These are phyloP conservation scores for Montipora efflorescens DNA, from an alignment of 64 coral and sea anemone genomes.

Conservation along the genomic window DNA sequence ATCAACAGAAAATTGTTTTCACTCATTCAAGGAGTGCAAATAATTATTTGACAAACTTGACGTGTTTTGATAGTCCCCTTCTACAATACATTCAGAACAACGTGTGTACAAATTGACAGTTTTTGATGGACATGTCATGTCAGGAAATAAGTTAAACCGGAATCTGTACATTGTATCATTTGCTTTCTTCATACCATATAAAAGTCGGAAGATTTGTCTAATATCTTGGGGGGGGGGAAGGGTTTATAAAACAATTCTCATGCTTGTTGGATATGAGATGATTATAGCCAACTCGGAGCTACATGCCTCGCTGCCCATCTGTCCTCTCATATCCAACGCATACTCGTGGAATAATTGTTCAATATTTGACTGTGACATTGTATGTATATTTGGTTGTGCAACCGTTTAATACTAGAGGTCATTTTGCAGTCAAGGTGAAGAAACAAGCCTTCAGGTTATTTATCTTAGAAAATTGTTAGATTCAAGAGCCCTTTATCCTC, in stretches of 20 bases:
- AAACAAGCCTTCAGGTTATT: no score
- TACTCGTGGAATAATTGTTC: no score
- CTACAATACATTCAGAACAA: neutral
- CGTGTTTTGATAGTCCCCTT: neutral
- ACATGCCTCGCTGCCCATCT: neutral
- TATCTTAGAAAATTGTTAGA: no score
- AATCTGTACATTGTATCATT: constrained; percentile 21
- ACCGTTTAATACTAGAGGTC: no score
- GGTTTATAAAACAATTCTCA: neutral
- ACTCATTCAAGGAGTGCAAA: neutral
- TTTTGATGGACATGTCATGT: constrained; percentile 21
- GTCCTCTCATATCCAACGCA: neutral
- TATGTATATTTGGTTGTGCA: no score
- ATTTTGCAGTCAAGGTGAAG: no score
- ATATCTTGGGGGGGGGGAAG: neutral
- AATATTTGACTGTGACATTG: no score
- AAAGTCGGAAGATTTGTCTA: neutral
- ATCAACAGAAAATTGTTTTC: neutral
- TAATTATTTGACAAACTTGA: neutral
- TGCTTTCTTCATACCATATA: constrained; percentile 1
- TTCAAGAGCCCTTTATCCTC: no score
- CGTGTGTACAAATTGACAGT: neutral
- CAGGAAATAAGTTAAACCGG: constrained; percentile 21
- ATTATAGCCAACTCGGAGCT: neutral
- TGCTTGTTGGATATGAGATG: neutral